Base-by-base conservation (phyloP, 2,113 vertebrate genomes). In the Promerops cafer region DNA sequence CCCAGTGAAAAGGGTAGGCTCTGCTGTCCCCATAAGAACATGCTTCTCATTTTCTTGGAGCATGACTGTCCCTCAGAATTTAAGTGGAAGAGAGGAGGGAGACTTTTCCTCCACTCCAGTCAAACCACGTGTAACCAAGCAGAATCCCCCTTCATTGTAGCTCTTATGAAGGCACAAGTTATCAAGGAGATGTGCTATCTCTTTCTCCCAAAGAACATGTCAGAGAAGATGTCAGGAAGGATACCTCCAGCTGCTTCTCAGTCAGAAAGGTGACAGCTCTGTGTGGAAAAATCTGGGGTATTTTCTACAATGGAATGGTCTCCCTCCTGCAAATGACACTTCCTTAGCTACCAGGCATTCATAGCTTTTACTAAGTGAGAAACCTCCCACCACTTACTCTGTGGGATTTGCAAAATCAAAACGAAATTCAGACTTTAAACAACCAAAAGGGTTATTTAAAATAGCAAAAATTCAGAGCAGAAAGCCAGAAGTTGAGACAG, bases 121-220 rank as follows among this genome's bases (percentile, higher is more conserved):
- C 0, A 0, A 2, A 2, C 10, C 42, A 52, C 7, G 13, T 19
- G 31, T n/a, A 68, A 33, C 6, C 53, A 35, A 66, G 45, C 9
- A 66, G 17, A 64, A 23, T n/a, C 17, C 21, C 11, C 11, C 13
- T 52, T n/a, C 24, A 14, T 5, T 22, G 53, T 7, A 60, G 22
- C 16, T 37, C 37, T 57, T 19, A 7, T 24, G 30, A 66, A 56
- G 33, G 5, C n/a, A n/a, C n/a, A n/a, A 7, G 2, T 50, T 68
- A 42, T 42, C 45, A 53, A 39, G 37, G 13, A 54, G 23, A 42
- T 23, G 13, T 1, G 7, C 7, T 7, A 17, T 13, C 49, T 49
- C 11, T 60, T 91, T 83, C 5, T 8, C 30, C 16, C 54, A 24
- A 60, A 80, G 8, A 89, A 14, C 1, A 2, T 50, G 26, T 23